Percentiles rank a stretch among this genome's conserved stretches.
Evolutionary conservation across 2,113 vertebrate species (phyloP).

Genomic region (Tor tambroides): DNA sequence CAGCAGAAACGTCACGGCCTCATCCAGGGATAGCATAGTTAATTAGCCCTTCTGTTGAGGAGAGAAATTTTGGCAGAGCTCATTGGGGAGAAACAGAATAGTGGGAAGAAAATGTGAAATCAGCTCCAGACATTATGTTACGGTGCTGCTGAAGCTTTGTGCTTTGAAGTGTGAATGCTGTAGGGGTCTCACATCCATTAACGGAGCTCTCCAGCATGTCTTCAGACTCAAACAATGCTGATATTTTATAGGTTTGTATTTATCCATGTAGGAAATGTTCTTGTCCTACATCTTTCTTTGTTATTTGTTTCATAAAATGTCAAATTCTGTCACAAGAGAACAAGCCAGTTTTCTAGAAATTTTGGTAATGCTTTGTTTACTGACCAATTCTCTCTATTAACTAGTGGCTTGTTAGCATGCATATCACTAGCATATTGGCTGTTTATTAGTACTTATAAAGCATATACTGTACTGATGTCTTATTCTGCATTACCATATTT

Average conservation of each 20-base stretch:
- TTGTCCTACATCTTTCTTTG: neutral
- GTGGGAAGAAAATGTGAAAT: neutral
- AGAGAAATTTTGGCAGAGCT: conserved; percentile 9
- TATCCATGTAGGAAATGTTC: neutral
- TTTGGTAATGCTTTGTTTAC: too few relatives aligned
- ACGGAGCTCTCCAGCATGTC: neutral
- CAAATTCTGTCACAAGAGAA: neutral
- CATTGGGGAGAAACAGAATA: neutral
- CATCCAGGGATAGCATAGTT: conserved; percentile 7
- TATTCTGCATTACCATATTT: neutral
- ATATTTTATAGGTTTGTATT: neutral
- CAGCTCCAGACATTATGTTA: conserved; percentile 2
- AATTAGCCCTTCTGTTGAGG: conserved; percentile 29
- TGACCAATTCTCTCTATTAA: too few relatives aligned
- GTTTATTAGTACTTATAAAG: neutral
- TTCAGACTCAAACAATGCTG: neutral
- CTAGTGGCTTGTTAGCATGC: too few relatives aligned
- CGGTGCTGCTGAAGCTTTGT: neutral
- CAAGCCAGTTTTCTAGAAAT: too few relatives aligned
- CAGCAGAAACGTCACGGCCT: neutral
- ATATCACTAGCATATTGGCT: too few relatives aligned
- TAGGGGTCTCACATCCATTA: neutral
- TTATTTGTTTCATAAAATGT: neutral
- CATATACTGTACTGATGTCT: neutral
- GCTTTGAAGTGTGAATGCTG: neutral